Conservation (phyloP, 2,113 vertebrate species). For the Leucoraja erinaceus region DNA sequence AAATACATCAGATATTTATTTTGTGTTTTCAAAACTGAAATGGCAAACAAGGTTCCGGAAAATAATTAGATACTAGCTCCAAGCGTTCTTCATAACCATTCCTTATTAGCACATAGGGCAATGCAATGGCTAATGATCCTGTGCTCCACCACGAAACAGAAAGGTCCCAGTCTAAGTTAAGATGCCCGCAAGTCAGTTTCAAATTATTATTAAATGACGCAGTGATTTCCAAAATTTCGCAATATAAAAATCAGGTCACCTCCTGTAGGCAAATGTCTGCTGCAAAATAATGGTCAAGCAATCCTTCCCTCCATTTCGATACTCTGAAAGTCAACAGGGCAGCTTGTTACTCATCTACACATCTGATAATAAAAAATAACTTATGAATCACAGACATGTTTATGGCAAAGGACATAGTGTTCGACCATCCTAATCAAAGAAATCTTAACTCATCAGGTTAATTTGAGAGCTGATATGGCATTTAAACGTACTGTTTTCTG, state of each 20-base stretch:
- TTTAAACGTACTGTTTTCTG: neutral
- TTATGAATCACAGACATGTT: neutral
- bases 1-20: neutral
- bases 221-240: neutral
- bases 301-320: neutral
- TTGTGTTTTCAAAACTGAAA: neutral
- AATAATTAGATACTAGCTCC: neutral
- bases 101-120: neutral
- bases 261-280: neutral
- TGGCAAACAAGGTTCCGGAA: too few species aligned
- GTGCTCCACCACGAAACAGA: neutral
- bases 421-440: neutral
- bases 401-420: neutral
- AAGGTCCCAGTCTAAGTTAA: neutral
- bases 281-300: neutral
- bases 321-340: neutral
- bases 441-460: neutral
- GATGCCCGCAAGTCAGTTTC: neutral
- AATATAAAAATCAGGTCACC: neutral
- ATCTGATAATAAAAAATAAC: neutral
- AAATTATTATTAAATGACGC: conserved; percentile 1
- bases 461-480: neutral
- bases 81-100: neutral
- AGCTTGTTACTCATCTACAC: neutral
- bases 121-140: neutral